Evolutionary conservation across 2,113 vertebrate species (phyloP), one percentile per base, ranked within the genome.

Genomic region (Tetrao urogallus): DNA sequence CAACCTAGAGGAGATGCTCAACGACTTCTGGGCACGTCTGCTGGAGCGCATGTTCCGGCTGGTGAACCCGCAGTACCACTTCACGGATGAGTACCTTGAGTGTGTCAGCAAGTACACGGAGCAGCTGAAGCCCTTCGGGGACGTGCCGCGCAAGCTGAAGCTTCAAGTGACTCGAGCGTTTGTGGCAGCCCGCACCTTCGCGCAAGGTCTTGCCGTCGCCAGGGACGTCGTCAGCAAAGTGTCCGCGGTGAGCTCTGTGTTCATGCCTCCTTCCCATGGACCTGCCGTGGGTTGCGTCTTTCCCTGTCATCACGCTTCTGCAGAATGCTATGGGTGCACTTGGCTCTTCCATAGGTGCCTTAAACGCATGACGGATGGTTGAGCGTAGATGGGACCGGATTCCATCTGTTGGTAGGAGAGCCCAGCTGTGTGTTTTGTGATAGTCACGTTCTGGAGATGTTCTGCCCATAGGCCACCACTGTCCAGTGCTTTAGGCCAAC

Each of bases 21-120:
- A 98, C 0, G 99, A 99, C 30, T 99, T 99, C 97, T 99, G 99
- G 99, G 98, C 98, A 1, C 98, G 98, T 63, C 97, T 99, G 22
- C 98, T 99, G 96, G 99, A 99, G 97, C 98, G 99, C 86, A 99
- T 99, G 99, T 99, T 99, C 97, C 98, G 97, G 30, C 97, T 99
- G 91, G 98, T 99, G 81, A 99, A 99, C 85, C 99, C 99, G 1
- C 99, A 99, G 98, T 99, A 98, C 84, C 98, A 99, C 78, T 99
- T 99, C 96, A 98, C 97, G 1, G 98, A 99, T 1, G 97, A 98
- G 65, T 99, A 99, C 96, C 98, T 99, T 77, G 99, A 99, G 93
- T 99, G 99, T 0, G 99, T 99, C 93, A 99, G 99, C 97, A 99
- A 97, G 69, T 98, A 99, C 91, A 99, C 98, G 0, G 99, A 99